These are phyloP conservation scores for Echinarachnius parma DNA, from an alignment of 53 echinoderm and acorn worm species.

Conservation along the genomic window DNA sequence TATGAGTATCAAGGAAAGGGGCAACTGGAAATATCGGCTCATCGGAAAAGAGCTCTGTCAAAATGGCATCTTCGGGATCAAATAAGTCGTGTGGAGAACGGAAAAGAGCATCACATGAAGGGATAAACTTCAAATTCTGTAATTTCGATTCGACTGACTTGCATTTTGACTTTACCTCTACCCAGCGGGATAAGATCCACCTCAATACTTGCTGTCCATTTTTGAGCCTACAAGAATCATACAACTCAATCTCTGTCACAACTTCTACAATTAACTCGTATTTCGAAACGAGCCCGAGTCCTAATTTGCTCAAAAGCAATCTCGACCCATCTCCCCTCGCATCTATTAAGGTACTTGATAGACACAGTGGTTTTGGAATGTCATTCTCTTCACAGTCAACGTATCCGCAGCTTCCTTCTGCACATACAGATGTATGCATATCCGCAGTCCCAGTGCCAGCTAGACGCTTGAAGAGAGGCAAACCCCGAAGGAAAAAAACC, in stretches of 20 bases:
- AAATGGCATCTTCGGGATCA: constrained; percentile 48
- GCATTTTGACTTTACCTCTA: constrained; percentile 3
- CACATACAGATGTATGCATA: neutral
- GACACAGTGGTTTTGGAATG: constrained; percentile 6
- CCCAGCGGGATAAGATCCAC: constrained; percentile 25
- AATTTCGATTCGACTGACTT: constrained; percentile 12
- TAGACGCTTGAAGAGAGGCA: constrained; percentile 1
- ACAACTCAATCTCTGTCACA: neutral
- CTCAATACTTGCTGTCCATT: neutral
- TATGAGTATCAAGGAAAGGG: neutral
- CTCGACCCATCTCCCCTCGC: neutral
- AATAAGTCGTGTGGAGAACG: constrained; percentile 49
- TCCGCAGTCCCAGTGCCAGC: neutral
- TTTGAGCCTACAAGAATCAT: neutral
- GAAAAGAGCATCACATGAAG: neutral
- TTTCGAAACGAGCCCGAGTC: neutral
- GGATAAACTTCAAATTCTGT: constrained; percentile 44
- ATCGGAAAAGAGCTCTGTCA: constrained; percentile 30
- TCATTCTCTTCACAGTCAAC: neutral
- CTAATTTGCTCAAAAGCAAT: constrained; percentile 11
- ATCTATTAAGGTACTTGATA: constrained; percentile 11
- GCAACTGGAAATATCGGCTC: constrained; percentile 50
- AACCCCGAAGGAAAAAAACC: neutral
- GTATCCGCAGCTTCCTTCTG: constrained; percentile 8
- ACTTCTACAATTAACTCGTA: constrained; percentile 9